Base-by-base conservation (phyloP, 2,113 vertebrate genomes). In the Ahaetulla prasina region DNA sequence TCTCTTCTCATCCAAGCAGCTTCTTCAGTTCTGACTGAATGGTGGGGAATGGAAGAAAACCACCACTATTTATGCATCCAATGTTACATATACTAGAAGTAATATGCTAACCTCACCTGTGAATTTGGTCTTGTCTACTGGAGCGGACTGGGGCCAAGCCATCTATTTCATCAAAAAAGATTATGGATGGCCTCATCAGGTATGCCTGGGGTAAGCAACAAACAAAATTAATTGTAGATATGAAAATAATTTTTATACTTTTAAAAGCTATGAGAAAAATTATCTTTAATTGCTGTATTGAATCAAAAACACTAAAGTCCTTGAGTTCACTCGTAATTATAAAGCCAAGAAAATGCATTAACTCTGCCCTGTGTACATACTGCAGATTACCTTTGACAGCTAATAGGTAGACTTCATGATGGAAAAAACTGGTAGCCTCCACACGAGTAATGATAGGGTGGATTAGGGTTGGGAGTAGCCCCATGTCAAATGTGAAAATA, bases 111-210 rank as follows among this genome's bases (percentile, higher is more conserved):
- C 18, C 88, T 96, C 97, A 99, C 99, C 99, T 99, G 97, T 99
- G 99, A 96, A 99, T 99, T 97, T 99, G 99, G 97, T 99, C 99
- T 97, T 99, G 99, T 96, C 99, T 98, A 95, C 99, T 99, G 91
- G 99, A 99, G 94, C 99, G 99, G 96, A 99, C 99, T 74, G 99
- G 99, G 97, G 99, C 99, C 97, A 99, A 98, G 54, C 99, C 99
- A 98, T 99, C 99, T 93, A 99, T 99, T 97, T 99, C 99, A 97
- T 99, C 99, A 97, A 99, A 99, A 97, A 99, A 99, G 94, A 99
- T 99, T 95, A 99, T 99, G 74, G 99, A 99, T 14, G 99, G 99
- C 97, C 99, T 99, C 99, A 99, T 99, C 97, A 99, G 98, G 96
- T 99, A 99, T 68, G 99, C 99, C 99, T 99, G 95, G 18, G 18